Evolutionary conservation across 2,888 invertebrate species (phyloP), one percentile per base, ranked within the genome.

Genomic region (Drosophila robusta): DNA sequence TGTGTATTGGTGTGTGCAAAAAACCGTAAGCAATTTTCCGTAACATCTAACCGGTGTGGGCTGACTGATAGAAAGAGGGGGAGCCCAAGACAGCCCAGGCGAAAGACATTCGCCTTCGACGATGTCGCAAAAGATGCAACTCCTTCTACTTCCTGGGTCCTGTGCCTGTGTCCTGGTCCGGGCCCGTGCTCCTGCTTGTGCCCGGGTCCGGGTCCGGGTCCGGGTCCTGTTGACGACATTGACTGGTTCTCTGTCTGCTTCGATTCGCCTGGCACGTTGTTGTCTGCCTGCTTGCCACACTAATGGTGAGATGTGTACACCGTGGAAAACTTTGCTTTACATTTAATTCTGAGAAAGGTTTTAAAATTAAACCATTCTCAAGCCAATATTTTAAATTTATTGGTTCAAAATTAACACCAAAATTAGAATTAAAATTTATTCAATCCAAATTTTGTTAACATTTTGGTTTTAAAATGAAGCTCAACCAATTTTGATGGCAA

Each of bases 11-110:
- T 77, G 77, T 77, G 79, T 70, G 79, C 83, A 89, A 87, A 89
- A 87, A 89, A 87, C 85, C 80, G 82, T 82, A 87, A 87, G 86
- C 86, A 87, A 87, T 87, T 87, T 87, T 87, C 89, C 88, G 86
- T 85, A 87, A 85, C 86, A 87, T 87, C 86, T 87, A 87, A 84
- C 85, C 75, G 76, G 74, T 73, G 72, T 78, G 56, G 34, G 34
- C 11, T 4, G 34, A 34, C 34, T 4, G 72, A 62, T 18, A 32
- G 45, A 14, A 24, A 12, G 75, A 45, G 29, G 5, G 50, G 29
- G 34, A 47, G 49, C 71, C 67, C 75, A 86, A 80, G 89, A 74
- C 71, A 75, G 76, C 63, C 52, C 78, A 16, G 22, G 34, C 45
- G 52, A 87, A 85, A 80, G 87, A 87, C 66, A 58, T 70, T 60